A percentile compares a stretch with the other conserved stretches of the same genome.
phyloP scores from a whole-genome alignment of 2,113 vertebrate species.

The Antennarius striatus region DNA sequence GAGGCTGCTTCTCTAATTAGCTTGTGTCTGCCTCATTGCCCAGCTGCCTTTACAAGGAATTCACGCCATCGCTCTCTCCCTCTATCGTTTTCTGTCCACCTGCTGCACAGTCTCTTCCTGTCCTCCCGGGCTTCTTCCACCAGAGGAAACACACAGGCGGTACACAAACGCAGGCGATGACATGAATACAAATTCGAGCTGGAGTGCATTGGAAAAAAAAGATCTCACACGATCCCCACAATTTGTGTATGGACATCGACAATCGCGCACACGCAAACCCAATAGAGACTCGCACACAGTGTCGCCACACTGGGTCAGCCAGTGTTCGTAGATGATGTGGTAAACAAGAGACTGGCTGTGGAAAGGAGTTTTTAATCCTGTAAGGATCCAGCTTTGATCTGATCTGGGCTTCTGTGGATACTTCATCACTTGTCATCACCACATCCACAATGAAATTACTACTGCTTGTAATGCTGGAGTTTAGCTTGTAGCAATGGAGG shows the following conservation, averaged over 20 bases:
- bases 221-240: constrained; percentile 21
- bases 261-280: constrained; percentile 14
- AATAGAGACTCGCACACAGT: constrained; percentile 9
- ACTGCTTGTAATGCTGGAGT: constrained; percentile 52
- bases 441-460: constrained; percentile 73
- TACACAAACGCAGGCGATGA: constrained; percentile 28
- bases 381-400: constrained; percentile 67
- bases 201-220: constrained; percentile 20
- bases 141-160: constrained; percentile 28
- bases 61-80: constrained; percentile 62
- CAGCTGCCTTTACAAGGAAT: constrained; percentile 70
- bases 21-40: constrained; percentile 77
- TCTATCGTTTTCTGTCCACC: constrained; percentile 66
- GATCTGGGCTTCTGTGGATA: constrained; percentile 63
- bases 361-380: constrained; percentile 66
- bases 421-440: constrained; percentile 78
- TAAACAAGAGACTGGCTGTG: constrained; percentile 57
- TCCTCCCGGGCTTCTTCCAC: constrained; percentile 37
- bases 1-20: constrained; percentile 77
- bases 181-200: constrained; percentile 53
- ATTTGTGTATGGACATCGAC: constrained; percentile 26
- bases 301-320: constrained; percentile 5
- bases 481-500: constrained; percentile 38
- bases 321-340: constrained; percentile 47
- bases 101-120: constrained; percentile 60